Percentiles rank a stretch among this genome's conserved stretches.
Conservation (phyloP, 2,888 invertebrate genomes). For the Mantis religiosa region DNA sequence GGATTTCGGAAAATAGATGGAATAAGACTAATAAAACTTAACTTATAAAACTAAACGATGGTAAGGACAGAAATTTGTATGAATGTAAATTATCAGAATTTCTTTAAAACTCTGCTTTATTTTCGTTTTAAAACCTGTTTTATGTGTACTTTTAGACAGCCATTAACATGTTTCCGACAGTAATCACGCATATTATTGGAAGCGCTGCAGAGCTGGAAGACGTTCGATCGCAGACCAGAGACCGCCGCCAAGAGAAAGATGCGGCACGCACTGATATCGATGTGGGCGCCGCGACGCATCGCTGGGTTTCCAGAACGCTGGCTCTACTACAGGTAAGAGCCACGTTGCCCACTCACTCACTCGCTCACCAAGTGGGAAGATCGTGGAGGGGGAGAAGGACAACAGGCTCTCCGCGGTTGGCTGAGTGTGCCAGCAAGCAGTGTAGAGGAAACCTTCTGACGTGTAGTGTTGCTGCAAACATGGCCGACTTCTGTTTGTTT, state of each 20-base stretch:
- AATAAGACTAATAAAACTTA: too few relatives aligned
- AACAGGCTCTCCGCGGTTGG: slow-evolving; percentile 19
- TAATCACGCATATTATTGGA: too few relatives aligned
- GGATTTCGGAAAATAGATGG: too few relatives aligned
- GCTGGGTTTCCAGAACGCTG: neutral
- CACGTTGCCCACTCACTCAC: neutral
- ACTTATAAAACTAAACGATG: too few relatives aligned
- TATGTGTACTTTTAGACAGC: too few relatives aligned
- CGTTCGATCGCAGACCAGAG: neutral
- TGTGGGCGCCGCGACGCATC: neutral
- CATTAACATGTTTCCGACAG: too few relatives aligned
- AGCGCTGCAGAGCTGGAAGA: neutral
- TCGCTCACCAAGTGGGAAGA: neutral
- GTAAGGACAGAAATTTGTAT: too few relatives aligned
- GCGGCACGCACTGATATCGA: neutral
- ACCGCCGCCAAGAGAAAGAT: neutral
- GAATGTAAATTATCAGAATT: too few relatives aligned
- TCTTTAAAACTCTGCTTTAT: too few relatives aligned
- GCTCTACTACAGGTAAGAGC: neutral
- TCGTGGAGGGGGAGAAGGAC: neutral
- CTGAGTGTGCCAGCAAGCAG: slow-evolving; percentile 5
- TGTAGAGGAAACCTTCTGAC: slow-evolving; percentile 7
- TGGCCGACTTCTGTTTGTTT: slow-evolving; percentile 8
- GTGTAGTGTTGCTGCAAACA: slow-evolving; percentile 12
- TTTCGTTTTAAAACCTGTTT: too few relatives aligned